phyloP scores from a whole-genome alignment of 2,888 invertebrate species.

The Ecliptopera silaceata region DNA sequence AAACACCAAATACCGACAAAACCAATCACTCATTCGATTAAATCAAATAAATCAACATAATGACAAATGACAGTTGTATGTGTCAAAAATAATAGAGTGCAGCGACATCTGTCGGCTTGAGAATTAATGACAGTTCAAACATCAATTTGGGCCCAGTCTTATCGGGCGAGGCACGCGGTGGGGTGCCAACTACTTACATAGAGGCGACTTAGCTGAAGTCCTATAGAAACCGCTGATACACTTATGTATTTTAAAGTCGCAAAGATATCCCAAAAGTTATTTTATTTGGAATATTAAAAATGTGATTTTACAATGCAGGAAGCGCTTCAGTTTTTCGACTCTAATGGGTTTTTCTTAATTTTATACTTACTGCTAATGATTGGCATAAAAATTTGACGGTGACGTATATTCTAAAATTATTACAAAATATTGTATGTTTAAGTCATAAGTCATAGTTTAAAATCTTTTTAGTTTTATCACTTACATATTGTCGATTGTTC shows the following conservation, averaged over 20 bases:
- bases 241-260: neutral
- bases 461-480: no score
- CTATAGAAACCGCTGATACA: constrained; percentile 12
- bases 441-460: no score
- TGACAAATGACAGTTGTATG: constrained; percentile 73
- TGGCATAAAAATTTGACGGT: no score
- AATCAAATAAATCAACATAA: constrained; percentile 62
- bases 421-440: no score
- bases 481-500: no score
- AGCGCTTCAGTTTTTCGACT: no score
- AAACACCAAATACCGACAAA: constrained; percentile 31
- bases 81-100: constrained; percentile 79
- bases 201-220: constrained; percentile 29
- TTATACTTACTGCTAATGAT: no score
- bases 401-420: no score
- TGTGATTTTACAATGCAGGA: no score
- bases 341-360: no score
- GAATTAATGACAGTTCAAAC: constrained; percentile 81
- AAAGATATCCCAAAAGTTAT: no score
- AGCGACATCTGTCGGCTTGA: constrained; percentile 73
- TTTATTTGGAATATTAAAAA: no score
- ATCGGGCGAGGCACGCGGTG: constrained; percentile 62
- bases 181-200: constrained; percentile 60
- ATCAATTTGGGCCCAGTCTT: constrained; percentile 74
- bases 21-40: constrained; percentile 56